Evolutionary conservation across 2,113 vertebrate genomes (phyloP), one percentile per base, ranked within the genome.

Genomic region (Nipponia nippon): DNA sequence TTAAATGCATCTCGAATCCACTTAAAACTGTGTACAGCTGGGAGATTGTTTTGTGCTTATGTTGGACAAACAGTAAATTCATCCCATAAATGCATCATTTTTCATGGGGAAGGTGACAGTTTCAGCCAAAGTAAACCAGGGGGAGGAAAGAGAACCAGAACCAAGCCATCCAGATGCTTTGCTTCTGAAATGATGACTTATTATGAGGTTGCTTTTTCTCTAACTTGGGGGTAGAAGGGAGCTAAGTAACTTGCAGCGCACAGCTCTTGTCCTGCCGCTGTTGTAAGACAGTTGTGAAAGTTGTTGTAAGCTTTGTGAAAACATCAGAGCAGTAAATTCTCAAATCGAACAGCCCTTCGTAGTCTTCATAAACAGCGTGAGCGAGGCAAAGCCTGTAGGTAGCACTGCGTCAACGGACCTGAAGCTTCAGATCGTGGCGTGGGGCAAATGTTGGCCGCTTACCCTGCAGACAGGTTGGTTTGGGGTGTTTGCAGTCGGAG

Each of bases 341-440:
- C 20, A 5, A 7, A 4, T 13, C 19, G 1, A 2, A 11, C 40
- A 1, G 19, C 38, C 38, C 38, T 8, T 38, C 38, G 38, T 11
- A 9, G 38, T 5, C 34, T 30, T 20, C 8, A 1, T 2, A 5
- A n/a, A 2, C 9, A 2, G 46, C 1, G 2, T 4, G 87, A 59
- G 79, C 3, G 11, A 61, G 67, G 30, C 0, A 7, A 22, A 56
- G 9, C 0, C 10, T 0, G 25, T 11, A 6, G 66, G 62, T 9
- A 38, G 36, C 30, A 0, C 47, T 1, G 25, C 20, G 1, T 6
- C 44, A 3, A 42, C 0, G 27, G 0, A 6, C 6, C 12, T 2
- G 34, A 18, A 52, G 53, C 72, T 50, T 56, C 73, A 11, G 18
- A 2, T 14, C 14, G 6, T 2, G 32, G 50, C 0, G 27, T 7